Base-by-base conservation (phyloP, 2,113 vertebrate species). In the Scatophagus argus region DNA sequence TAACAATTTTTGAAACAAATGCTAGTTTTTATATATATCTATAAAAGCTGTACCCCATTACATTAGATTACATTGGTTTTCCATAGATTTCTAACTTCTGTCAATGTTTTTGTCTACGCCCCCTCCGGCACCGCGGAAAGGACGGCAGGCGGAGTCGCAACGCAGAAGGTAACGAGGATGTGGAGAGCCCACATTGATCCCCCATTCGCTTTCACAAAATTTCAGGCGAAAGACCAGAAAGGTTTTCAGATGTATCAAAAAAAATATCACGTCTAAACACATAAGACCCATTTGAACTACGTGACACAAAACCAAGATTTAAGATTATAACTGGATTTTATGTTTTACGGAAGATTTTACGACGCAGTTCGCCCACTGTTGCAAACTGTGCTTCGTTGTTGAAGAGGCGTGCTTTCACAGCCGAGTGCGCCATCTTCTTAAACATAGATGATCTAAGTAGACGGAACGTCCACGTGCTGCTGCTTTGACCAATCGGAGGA, bases 401-500 rank as follows among this genome's bases (percentile, higher is more conserved):
- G n/a, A 14, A 27, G 13, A n/a, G 38, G 3, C 13, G 3, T 4
- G 13, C 4, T 60, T 76, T 49, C 5, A 1, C 1, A 10, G 3
- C 5, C 0, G 41, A 85, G 81, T 70, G 23, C 0, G 0, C 7
- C 52, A 31, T 87, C 39, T 6, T 60, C 0, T 0, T 0, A 1
- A 0, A 3, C 0, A 61, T 55, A 82, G 74, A 86, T 68, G 52
- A 92, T 67, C 49, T 68, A 0, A 3, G 0, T 0, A 0, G 2
- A 7, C 1, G 17, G 2, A 14, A 4, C 1, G 6, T 36, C 51
- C 77, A 41, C 74, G 68, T 83, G 82, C 29, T 31, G n/a, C 43
- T 64, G 8, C 1, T 6, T 68, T 0, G 55, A 25, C 93, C 93
- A 93, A 94, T 93, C 91, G 43, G 79, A 1, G 0, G 44, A 17